These are phyloP conservation scores for Coenonympha arcania DNA, from an alignment of 2,888 invertebrate genomes.

Conservation along the genomic window DNA sequence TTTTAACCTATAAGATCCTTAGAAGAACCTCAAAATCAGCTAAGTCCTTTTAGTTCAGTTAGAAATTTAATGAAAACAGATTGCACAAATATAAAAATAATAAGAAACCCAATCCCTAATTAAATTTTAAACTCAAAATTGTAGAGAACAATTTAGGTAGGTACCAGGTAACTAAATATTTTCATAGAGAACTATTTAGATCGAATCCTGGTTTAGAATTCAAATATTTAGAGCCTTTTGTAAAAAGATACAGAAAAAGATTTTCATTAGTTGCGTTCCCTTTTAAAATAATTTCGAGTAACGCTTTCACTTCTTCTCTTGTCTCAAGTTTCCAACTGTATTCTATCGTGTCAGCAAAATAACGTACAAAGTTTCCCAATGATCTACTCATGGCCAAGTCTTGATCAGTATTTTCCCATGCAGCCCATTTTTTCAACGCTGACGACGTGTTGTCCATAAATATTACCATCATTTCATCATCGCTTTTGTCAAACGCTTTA, in stretches of 20 bases:
- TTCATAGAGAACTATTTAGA: not conserved
- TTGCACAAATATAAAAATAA: too few relatives aligned
- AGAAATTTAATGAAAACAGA: too few relatives aligned
- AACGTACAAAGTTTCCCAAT: constrained; percentile 30
- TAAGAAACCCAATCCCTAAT: too few relatives aligned
- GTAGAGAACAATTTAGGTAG: not conserved
- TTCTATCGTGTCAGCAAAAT: constrained; percentile 29
- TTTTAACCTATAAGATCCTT: too few relatives aligned
- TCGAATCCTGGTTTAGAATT: constrained; percentile 4
- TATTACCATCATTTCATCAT: constrained; percentile 30
- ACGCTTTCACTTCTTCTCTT: constrained; percentile 34
- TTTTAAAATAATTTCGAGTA: constrained; percentile 34
- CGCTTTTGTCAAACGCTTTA: constrained; percentile 31
- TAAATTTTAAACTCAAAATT: not conserved
- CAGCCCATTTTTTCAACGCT: constrained; percentile 30
- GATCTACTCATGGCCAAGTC: constrained; percentile 27
- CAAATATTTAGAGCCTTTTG: constrained; percentile 36
- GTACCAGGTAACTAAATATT: not conserved
- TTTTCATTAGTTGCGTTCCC: constrained; percentile 25
- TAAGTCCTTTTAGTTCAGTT: too few relatives aligned
- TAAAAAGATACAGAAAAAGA: constrained; percentile 30
- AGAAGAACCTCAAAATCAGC: too few relatives aligned
- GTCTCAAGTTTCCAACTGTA: constrained; percentile 30
- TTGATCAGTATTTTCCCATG: constrained; percentile 1
- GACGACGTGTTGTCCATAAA: constrained; percentile 31